Conservation (phyloP, 2,113 vertebrate genomes). For the Mixornis gularis region DNA sequence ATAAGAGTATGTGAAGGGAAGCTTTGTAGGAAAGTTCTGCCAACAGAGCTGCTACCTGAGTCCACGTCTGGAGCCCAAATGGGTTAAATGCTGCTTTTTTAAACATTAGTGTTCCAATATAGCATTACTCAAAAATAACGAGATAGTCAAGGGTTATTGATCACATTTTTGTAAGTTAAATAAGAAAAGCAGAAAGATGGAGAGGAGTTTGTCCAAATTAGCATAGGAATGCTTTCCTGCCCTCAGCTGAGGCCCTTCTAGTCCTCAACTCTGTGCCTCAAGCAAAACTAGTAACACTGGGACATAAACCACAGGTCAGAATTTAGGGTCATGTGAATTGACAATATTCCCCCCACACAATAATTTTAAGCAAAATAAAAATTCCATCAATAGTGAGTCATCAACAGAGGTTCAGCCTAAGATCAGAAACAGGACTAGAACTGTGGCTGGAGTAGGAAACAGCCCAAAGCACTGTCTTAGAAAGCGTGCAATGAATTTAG, state of each 20-base stretch:
- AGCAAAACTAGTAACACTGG: not conserved
- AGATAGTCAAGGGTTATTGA: not conserved
- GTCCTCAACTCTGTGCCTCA: not conserved
- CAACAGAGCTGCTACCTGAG: not conserved
- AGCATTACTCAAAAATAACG: rapidly evolving
- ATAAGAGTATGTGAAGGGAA: rapidly evolving
- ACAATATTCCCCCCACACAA: not conserved
- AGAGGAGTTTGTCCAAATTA: not conserved
- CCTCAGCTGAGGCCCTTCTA: not conserved
- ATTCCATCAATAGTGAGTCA: not conserved
- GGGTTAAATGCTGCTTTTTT: not conserved
- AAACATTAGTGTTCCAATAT: not conserved
- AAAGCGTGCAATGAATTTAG: rapidly evolving
- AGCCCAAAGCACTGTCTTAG: not conserved
- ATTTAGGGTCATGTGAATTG: not conserved
- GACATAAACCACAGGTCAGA: not conserved
- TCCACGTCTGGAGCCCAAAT: not conserved
- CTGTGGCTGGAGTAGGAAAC: not conserved
- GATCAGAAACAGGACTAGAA: not conserved
- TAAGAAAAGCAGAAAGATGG: not conserved
- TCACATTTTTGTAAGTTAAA: not conserved
- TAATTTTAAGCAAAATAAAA: not conserved
- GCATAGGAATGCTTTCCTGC: not conserved
- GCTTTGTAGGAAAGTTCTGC: not conserved
- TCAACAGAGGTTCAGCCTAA: not conserved